Base-by-base conservation (phyloP, 2,888 invertebrate species). In the Argyra leucocephala region DNA sequence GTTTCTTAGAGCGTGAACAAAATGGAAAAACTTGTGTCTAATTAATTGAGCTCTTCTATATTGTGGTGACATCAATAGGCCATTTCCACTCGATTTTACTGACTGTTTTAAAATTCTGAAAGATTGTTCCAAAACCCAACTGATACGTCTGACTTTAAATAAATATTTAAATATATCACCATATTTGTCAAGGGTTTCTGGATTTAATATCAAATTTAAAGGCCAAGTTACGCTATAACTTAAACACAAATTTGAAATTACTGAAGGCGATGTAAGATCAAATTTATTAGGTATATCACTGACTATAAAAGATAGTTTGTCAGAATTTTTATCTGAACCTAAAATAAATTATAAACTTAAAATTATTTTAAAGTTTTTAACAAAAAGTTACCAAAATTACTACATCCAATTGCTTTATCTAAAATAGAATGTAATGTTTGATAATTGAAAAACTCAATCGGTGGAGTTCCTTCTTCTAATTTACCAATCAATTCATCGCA, bases 191-290 rank as follows among this genome's bases (percentile, higher is more conserved):
- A 91, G 77, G 0, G 88, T 85, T 70, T 88, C 87, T 0, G 84
- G 84, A 9, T 89, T 90, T 64, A 92, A 76, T 64, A 92, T 83
- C 58, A 91, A 86, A 77, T 89, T 91, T 1, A 91, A 75, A 0
- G 92, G 92, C 91, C 91, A 92, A 3, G 82, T 78, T 12, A 90
- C 84, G 15, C 85, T 81, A 75, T 90, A 91, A 3, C 86, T 85
- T 4, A 92, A 78, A 0, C 85, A 86, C 1, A 92, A 77, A 70
- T 86, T 86, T 58, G 86, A 84, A 10, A 91, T 74, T 0, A 86
- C 87, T 70, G 87, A 85, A 0, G 90, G 86, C 3, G 86, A 84
- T 37, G 83, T 82, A 69, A 87, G 82, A 73, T 86, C 84, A 72
- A 88, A 85, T 66, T 82, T 82, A 21, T 85, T 80, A 0, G 88